A percentile compares a stretch with the other conserved stretches of the same genome.
phyloP scores from a whole-genome alignment of 2,113 vertebrate species.

The Rhynchomys soricoides region DNA sequence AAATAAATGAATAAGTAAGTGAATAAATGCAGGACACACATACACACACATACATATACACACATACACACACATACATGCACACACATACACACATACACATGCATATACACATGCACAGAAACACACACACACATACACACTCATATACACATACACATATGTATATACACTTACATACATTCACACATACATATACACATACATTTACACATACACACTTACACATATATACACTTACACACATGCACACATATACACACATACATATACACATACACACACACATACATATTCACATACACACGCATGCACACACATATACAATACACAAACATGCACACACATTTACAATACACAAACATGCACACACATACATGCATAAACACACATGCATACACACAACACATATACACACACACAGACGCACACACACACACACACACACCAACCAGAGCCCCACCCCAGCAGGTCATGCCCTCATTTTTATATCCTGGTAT shows the following conservation, averaged over 20 bases:
- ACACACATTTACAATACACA: neutral
- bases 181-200: neutral
- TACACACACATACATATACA: neutral
- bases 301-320: too few relatives aligned
- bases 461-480: neutral
- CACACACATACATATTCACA: neutral
- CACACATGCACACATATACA: too few relatives aligned
- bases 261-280: too few relatives aligned
- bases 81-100: neutral
- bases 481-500: neutral
- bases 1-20: neutral
- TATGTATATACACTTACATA: neutral
- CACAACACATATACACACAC: neutral
- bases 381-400: neutral
- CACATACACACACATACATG: rapidly evolving
- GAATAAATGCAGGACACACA: neutral
- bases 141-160: neutral
- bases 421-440: neutral
- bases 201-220: neutral
- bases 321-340: rapidly evolving
- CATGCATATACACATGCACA: rapidly evolving
- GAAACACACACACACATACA: neutral
- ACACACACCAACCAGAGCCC: neutral
- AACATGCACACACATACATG: rapidly evolving
- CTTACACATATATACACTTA: rapidly evolving